Evolutionary conservation across 1,140 invertebrate species (phyloP), one percentile per base, ranked within the genome.

Genomic region (Latrodectus geometricus): DNA sequence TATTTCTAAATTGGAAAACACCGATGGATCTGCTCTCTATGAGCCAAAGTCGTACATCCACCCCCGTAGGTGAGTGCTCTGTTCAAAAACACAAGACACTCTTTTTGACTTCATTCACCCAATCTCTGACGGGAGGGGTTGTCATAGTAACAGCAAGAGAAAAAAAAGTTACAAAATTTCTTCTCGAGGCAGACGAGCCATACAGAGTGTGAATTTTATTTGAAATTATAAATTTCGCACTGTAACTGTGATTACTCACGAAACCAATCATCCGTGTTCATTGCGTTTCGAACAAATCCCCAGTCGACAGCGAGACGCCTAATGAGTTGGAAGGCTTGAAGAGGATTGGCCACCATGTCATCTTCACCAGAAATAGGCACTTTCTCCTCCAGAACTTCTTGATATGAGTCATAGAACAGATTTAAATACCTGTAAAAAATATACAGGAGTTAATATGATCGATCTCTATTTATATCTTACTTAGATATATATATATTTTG

Each of bases 281-380:
- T 68, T 5, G 86, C 56, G 23, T 87, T 73, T 35, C 89, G 88
- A 1, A 90, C 87, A 21, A 88, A 87, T 11, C 88, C 90, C 92
- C 92, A 93, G 88, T 93, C 92, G 0, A 92, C 88, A 0, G 92
- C 92, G 23, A 93, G 91, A 66, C 91, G 89, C 89, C 93, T 93
- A 61, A 93, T 90, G 73, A 93, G 89, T 66, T 93, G 90, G 88
- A 91, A 93, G 48, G 92, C 92, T 89, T 93, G 92, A 9, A 93
- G 90, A 8, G 93, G 93, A 89, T 93, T 93, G 4, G 90, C 92
- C 12, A 93, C 89, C 49, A 89, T 89, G 20, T 92, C 91, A 11
- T 90, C 88, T 2, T 54, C 88, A 49, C 74, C 68, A 0, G 56
- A 11, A 8, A 49, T 54, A 7, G 83, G 83, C 8, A 85, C 56